These are phyloP conservation scores for Lepus townsendii DNA, from an alignment of 2,797 vertebrate genomes.

Conservation along the genomic window DNA sequence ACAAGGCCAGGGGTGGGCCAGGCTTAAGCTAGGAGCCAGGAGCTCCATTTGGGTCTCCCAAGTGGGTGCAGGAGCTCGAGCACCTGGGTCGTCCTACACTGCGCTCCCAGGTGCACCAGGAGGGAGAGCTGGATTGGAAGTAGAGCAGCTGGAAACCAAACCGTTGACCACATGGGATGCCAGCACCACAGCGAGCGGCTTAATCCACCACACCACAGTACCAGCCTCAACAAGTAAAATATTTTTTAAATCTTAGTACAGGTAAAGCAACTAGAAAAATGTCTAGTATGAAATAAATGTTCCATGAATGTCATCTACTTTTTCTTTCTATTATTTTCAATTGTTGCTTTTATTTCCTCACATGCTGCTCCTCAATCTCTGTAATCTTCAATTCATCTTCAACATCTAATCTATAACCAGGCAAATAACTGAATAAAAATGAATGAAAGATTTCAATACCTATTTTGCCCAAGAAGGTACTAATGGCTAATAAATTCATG, in stretches of 20 bases:
- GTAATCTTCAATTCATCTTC: slow-evolving; percentile 51
- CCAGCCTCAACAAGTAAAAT: too few relatives aligned
- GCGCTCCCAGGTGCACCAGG: too few relatives aligned
- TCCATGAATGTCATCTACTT: not conserved
- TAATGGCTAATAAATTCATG: not conserved
- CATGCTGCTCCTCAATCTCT: not conserved
- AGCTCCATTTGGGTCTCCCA: too few relatives aligned
- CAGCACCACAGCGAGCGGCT: too few relatives aligned
- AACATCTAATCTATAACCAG: slow-evolving; percentile 15
- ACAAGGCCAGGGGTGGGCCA: too few relatives aligned
- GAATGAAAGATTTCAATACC: not conserved
- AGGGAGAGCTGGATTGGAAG: too few relatives aligned
- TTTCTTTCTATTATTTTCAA: slow-evolving; percentile 51
- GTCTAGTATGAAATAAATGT: slow-evolving; percentile 32
- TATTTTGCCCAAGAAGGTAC: slow-evolving; percentile 12
- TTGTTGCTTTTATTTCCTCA: not conserved
- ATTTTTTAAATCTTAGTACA: not conserved
- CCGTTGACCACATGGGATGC: too few relatives aligned
- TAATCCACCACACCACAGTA: too few relatives aligned
- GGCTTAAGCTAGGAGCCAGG: too few relatives aligned
- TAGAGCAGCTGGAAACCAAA: too few relatives aligned
- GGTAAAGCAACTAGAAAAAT: slow-evolving; percentile 29
- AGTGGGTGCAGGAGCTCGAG: too few relatives aligned
- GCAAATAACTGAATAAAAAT: not conserved
- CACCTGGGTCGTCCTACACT: too few relatives aligned